A percentile compares a stretch with the other conserved stretches of the same genome.
Evolutionary conservation across 2,797 vertebrate genomes (phyloP).

Genomic region (Molossus molossus): DNA sequence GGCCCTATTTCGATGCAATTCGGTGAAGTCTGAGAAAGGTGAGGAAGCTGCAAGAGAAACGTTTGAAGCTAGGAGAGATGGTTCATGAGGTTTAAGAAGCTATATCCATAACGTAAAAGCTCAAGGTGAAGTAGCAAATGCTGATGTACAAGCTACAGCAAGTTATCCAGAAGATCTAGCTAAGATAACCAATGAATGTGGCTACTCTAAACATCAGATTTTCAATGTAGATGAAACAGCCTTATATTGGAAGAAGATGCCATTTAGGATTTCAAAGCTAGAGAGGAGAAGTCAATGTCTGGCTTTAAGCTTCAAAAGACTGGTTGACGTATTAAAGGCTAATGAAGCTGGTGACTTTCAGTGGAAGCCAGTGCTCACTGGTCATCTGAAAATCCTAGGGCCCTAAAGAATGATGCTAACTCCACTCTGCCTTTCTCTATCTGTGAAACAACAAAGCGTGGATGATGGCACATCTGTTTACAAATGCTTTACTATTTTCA

Average conservation of each 20-base stretch:
- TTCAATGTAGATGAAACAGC: not conserved
- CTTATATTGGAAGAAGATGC: not conserved
- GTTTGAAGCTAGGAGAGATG: not conserved
- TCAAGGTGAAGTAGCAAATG: not conserved
- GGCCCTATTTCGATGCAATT: not conserved
- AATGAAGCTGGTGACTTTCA: not conserved
- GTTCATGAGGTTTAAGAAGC: not conserved
- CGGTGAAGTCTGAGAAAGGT: not conserved
- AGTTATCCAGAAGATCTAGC: not conserved
- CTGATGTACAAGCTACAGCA: not conserved
- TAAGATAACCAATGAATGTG: not conserved
- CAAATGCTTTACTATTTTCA: not conserved
- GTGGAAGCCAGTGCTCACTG: not conserved
- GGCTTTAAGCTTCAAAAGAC: not conserved
- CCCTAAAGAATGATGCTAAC: not conserved
- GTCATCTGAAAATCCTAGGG: not conserved
- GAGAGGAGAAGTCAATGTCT: not conserved
- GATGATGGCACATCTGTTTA: not conserved
- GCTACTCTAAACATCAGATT: not conserved
- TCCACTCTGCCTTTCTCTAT: not conserved
- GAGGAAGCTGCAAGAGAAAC: not conserved
- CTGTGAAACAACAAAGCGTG: not conserved
- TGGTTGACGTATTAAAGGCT: not conserved
- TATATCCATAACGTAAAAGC: not conserved
- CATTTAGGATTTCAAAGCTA: not conserved